Conservation (phyloP, 2,797 vertebrate genomes). For the Buceros bicornis region DNA sequence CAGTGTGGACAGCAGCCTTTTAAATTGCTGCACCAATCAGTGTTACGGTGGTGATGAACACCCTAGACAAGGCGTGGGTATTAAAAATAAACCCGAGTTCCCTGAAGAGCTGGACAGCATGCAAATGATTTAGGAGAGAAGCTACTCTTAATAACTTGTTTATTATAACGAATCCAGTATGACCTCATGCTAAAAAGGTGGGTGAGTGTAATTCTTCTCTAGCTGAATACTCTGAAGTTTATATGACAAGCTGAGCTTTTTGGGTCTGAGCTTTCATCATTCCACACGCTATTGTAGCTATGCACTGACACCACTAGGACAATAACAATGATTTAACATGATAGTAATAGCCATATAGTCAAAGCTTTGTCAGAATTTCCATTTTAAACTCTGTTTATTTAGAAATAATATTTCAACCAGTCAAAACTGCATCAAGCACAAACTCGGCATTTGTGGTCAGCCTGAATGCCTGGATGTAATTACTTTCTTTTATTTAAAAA, state of each 20-base stretch:
- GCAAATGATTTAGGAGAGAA: conserved; percentile 13
- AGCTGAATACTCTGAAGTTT: conserved; percentile 4
- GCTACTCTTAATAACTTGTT: conserved; percentile 31
- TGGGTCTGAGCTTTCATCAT: conserved; percentile 1
- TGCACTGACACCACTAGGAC: conserved; percentile 34
- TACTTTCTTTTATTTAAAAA: conserved; percentile 26
- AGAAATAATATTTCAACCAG: conserved; percentile 65
- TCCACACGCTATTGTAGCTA: conserved; percentile 7
- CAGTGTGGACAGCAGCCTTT: neutral
- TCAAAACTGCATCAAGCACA: conserved; percentile 51
- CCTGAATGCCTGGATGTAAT: conserved; percentile 59
- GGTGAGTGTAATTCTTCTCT: neutral
- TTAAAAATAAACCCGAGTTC: conserved; percentile 38
- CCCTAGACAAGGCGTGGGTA: neutral
- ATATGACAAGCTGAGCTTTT: neutral
- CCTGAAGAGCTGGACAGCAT: neutral
- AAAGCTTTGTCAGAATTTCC: conserved; percentile 60
- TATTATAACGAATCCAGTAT: conserved; percentile 11
- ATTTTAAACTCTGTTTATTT: conserved; percentile 70
- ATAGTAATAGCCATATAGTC: conserved; percentile 31
- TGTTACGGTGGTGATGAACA: neutral
- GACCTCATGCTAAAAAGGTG: conserved; percentile 33
- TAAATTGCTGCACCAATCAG: neutral
- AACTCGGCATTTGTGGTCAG: conserved; percentile 51
- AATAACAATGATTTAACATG: conserved; percentile 40